Evolutionary conservation across 1,140 invertebrate genomes (phyloP), one percentile per base, ranked within the genome.

Genomic region (Solen grandis): DNA sequence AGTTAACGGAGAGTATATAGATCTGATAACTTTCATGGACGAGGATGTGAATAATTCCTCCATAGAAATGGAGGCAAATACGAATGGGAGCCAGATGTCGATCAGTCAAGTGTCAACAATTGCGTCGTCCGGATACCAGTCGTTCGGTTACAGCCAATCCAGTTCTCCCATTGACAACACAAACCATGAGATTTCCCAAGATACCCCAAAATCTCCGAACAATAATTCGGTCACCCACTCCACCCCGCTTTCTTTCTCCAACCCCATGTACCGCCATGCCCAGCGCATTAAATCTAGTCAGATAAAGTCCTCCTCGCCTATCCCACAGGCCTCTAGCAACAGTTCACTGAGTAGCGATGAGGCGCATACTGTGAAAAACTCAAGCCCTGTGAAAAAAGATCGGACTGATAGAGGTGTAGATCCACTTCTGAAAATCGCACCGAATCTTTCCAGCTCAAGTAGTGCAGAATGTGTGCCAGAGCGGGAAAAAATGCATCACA

Each of bases 91-190:
- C 57, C 85, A 89, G 73, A 85, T 90, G 80, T 90, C 96, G 1
- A 96, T 97, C 73, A 96, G 96, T 77, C 96, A 96, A 73, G 89
- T 96, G 41, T 96, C 96, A 25, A 96, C 96, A 78, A 95, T 96
- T 69, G 96, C 96, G 1, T 97, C 96, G 29, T 97, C 96, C 0
- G 96, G 96, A 1, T 98, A 97, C 89, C 97, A 98, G 91, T 97
- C 96, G 85, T 96, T 97, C 87, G 96, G 96, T 5, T 97, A 97
- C 90, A 97, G 96, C 87, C 96, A 97, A 90, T 97, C 96, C 76
- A 97, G 95, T 85, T 97, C 96, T 89, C 96, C 96, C n/a, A 95
- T 97, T 2, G 96, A 97, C 29, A 90, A 75, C 19, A 38, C 78
- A 87, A 69, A 93, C 92, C 77, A 93, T 29, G 57, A 60, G 16